Evolutionary conservation across 1,140 invertebrate genomes (phyloP), one percentile per base, ranked within the genome.

Genomic region (Geopemphigus sp.): DNA sequence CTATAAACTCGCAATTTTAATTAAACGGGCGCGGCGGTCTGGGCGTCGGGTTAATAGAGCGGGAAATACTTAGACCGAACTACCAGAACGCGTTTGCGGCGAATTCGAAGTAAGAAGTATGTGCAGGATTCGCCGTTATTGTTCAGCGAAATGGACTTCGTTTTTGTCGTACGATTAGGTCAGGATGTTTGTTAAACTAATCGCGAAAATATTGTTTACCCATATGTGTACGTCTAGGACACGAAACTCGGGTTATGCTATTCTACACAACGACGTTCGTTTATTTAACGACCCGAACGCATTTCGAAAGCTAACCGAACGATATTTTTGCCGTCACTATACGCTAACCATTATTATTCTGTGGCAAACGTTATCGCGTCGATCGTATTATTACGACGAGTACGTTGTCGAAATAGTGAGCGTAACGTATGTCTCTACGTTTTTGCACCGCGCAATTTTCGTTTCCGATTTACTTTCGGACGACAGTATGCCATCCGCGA

Each of bases 1-100:
- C 2, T 64, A 64, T 64, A 39, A 64, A 68, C n/a, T 47, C 17
- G 32, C 47, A 17, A 12, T 47, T 15, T 68, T 68, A 68, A 68
- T 68, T 68, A 47, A 24, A 47, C n/a, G 64, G 32, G 14, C n/a
- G 14, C 64, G 47, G 66, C 2, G 5, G 8, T 68, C 47, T 24
- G 29, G 14, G n/a, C 8, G 45, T 47, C 17, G 14, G 19, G 39
- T 68, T 17, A 68, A 68, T 17, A 47, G 22, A 4, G 66, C 22
- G 66, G 10, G 22, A 50, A 68, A 50, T 50, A 68, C 66, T 68
- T 26, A 6, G 1, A 47, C 39, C 4, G 39, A 50, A 50, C 39
- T 50, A 50, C 8, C 22, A 17, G 22, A 50, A 50, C 22, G 39
- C 22, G 24, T 3, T 68, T 10, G 39, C 2, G 12, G 39, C 50